Base-by-base conservation (phyloP, 2,113 vertebrate genomes). In the Hemiprocne comata region DNA sequence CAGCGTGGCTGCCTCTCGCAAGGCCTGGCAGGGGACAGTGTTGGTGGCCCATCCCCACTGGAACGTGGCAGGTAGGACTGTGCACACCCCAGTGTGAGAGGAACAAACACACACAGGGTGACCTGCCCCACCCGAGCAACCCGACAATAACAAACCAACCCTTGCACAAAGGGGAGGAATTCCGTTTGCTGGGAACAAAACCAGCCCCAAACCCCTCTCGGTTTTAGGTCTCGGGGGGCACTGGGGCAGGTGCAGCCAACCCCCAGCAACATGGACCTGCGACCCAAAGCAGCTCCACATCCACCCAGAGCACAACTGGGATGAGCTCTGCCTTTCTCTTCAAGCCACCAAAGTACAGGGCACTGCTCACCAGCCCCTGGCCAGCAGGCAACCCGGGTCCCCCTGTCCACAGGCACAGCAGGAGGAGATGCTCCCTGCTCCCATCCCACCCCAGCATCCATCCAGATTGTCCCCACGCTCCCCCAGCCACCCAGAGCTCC, bases 31-130 rank as follows among this genome's bases (percentile, higher is more conserved):
- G 60, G 62, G 38, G 54, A 42, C 54, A 26, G 40, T 4, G 0
- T 53, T 38, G 69, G 26, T 61, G 6, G 25, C 25, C 12, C 3
- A 2, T 44, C 29, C 31, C 77, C 13, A 0, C n/a, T 1, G 51
- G 80, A 67, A 74, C n/a, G 18, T 1, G 21, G 42, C 34, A 23
- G 1, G 23, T 0, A 15, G 42, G 42, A 17, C 73, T 0, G 1
- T 1, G 46, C 28, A 16, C 1, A 0, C 17, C 53, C n/a, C 40
- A 7, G 1, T 3, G 2, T 40, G 0, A 44, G 33, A 13, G 8
- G 11, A 19, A 13, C 25, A 40, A 24, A 34, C 6, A 19, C 2
- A 4, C 4, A 4, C 31, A 7, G 31, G 31, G 62, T 1, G 3
- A 8, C 0, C 67, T 2, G 62, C 2, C 40, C 53, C 71, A 12